These are phyloP conservation scores for Ruditapes philippinarum DNA, from an alignment of 1,140 invertebrate species.

Conservation along the genomic window DNA sequence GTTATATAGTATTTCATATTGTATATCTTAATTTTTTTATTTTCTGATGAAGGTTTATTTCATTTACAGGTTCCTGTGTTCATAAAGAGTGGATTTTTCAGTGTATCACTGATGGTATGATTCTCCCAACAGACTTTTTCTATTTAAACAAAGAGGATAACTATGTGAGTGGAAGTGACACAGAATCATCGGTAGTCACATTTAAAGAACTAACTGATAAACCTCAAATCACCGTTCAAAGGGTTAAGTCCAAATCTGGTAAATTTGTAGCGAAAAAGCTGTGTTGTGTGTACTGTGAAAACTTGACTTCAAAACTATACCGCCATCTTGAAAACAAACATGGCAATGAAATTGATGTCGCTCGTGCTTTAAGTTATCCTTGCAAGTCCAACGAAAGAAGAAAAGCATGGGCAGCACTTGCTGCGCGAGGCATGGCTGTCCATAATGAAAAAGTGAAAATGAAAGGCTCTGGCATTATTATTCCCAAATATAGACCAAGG, in stretches of 20 bases:
- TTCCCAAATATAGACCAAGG: conserved; percentile 24
- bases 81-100: conserved; percentile 32
- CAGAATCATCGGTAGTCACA: conserved; percentile 19
- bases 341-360: conserved; percentile 7
- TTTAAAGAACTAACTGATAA: not conserved
- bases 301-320: conserved; percentile 12
- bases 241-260: conserved; percentile 16
- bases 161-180: conserved; percentile 32
- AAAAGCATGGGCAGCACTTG: not conserved
- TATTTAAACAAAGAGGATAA: not conserved
- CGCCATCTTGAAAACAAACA: conserved; percentile 4
- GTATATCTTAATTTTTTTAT: not conserved
- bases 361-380: conserved; percentile 22
- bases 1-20: too few relatives aligned
- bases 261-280: not conserved
- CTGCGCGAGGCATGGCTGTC: not conserved
- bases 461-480: not conserved
- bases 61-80: conserved; percentile 16
- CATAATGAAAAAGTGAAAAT: conserved; percentile 21
- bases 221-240: not conserved
- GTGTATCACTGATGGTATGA: not conserved
- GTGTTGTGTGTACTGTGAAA: conserved; percentile 32
- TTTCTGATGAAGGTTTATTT: not conserved
- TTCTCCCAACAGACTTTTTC: not conserved
- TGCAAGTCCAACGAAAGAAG: conserved; percentile 5